Evolutionary conservation across 2,797 vertebrate genomes (phyloP).

Genomic region (Syngnathus rostellatus): DNA sequence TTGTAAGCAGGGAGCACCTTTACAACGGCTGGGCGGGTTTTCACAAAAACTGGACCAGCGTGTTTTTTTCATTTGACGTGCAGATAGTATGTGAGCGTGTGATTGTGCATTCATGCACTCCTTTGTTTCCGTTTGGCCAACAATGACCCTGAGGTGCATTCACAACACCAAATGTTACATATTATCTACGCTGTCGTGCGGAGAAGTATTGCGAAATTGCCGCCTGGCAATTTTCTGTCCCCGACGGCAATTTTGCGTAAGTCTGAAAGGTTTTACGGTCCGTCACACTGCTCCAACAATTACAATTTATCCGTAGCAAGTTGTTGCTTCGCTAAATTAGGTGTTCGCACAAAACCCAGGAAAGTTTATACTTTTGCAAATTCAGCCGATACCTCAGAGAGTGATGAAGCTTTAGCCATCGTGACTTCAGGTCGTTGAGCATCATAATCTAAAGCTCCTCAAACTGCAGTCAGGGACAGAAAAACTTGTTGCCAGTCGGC

Average conservation of each 20-base stretch:
- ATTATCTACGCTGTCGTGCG: not conserved
- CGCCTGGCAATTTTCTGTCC: no score
- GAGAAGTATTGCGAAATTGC: no score
- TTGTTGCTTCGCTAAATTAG: not conserved
- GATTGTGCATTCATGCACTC: not conserved
- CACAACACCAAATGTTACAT: not conserved
- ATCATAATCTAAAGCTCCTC: not conserved
- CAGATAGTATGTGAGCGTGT: not conserved
- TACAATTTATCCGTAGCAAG: no score
- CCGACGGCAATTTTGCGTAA: no score
- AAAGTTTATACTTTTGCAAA: not conserved
- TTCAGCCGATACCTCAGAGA: not conserved
- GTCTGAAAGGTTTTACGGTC: no score
- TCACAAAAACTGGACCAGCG: conserved; percentile 46
- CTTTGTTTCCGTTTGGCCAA: not conserved
- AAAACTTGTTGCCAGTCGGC: not conserved
- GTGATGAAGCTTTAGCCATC: not conserved
- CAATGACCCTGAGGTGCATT: not conserved
- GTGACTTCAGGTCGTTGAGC: not conserved
- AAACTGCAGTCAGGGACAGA: not conserved
- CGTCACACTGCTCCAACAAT: no score
- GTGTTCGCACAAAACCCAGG: not conserved
- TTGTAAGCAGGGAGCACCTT: conserved; percentile 44
- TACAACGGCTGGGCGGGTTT: conserved; percentile 32
- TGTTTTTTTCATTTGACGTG: conserved; percentile 28